Base-by-base conservation (phyloP, 2,797 vertebrate species). In the Myotis vivesi region DNA sequence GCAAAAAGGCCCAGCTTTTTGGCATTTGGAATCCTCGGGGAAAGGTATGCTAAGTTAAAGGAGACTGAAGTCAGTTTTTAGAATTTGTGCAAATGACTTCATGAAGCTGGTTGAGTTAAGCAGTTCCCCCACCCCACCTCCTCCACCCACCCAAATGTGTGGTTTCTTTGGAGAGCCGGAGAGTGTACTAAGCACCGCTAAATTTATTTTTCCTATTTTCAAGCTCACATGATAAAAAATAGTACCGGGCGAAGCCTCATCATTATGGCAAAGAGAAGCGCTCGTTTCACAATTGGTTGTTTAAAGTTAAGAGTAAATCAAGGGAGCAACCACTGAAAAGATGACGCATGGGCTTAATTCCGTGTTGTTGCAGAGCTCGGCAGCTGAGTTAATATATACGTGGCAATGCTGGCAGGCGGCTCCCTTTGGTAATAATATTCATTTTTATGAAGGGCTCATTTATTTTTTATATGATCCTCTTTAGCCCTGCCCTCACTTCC, bases 361-460 rank as follows among this genome's bases (percentile, higher is more conserved):
- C 6, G 13, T 11, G 66, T 80, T 23, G 44, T 94, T 92, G 46
- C 72, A 44, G 84, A 90, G 73, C 87, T 66, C 25, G 79, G 73
- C 93, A 36, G 89, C 94, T 55, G 75, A 95, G 92, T 84, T 87
- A 84, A 87, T 49, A 41, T 49, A 71, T 69, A 89, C 66, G 17
- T 3, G 28, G 87, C 44, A 91, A 83, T 23, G 76, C 15, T 92
- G 93, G 82, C 89, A 94, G 95, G 90, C 59, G 3, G 86, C n/a
- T 94, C 97, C 95, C 91, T 96, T 86, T 77, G 46, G 81, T 80
- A 87, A 89, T 94, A 75, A 93, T 94, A 44, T 91, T 93, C 73
- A 49, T 92, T 68, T 95, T 92, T 96, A 92, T 89, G 53, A 90
- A 38, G 86, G 93, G 89, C 73, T 97, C 66, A 73, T 92, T 96